phyloP scores from a whole-genome alignment of 2,797 vertebrate species.

The Parotocinclus haroldoi region DNA sequence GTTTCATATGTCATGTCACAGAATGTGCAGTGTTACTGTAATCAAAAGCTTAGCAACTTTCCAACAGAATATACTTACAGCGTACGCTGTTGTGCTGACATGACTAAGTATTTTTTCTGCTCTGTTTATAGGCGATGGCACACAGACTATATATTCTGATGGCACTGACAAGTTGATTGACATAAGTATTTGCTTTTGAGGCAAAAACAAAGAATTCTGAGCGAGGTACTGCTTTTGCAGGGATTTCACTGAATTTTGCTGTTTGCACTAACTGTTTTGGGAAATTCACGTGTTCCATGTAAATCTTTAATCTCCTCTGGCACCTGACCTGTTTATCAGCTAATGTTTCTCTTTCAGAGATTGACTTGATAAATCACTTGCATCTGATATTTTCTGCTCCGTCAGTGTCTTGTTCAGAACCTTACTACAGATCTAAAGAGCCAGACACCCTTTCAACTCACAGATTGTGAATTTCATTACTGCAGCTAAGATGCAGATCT shows the following conservation, averaged over 20 bases:
- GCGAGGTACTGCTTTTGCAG: not conserved
- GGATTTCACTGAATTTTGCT: not conserved
- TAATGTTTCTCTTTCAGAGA: slow-evolving; percentile 30
- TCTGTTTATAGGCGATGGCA: too few species aligned
- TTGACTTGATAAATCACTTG: slow-evolving; percentile 35
- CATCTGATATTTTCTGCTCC: slow-evolving; percentile 16
- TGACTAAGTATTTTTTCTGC: too few species aligned
- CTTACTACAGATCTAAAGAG: slow-evolving; percentile 13
- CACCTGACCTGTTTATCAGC: slow-evolving; percentile 46
- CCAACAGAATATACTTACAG: too few species aligned
- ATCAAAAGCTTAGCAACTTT: too few species aligned
- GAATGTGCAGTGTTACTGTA: too few species aligned
- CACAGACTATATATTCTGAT: too few species aligned
- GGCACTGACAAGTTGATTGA: too few species aligned
- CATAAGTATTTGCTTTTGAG: too few species aligned
- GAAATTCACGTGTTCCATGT: too few species aligned
- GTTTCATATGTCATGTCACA: too few species aligned
- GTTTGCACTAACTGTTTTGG: not conserved
- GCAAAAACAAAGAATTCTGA: too few species aligned
- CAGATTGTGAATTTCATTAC: slow-evolving; percentile 25
- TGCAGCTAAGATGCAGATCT: slow-evolving; percentile 2
- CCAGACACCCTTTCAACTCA: slow-evolving; percentile 4
- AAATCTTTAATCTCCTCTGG: slow-evolving; percentile 7
- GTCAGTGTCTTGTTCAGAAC: slow-evolving; percentile 27
- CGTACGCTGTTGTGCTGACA: too few species aligned